Percentiles rank a stretch among this genome's conserved stretches.
Evolutionary conservation across 2,888 invertebrate species (phyloP).

Genomic region (Calameuta pallipes): DNA sequence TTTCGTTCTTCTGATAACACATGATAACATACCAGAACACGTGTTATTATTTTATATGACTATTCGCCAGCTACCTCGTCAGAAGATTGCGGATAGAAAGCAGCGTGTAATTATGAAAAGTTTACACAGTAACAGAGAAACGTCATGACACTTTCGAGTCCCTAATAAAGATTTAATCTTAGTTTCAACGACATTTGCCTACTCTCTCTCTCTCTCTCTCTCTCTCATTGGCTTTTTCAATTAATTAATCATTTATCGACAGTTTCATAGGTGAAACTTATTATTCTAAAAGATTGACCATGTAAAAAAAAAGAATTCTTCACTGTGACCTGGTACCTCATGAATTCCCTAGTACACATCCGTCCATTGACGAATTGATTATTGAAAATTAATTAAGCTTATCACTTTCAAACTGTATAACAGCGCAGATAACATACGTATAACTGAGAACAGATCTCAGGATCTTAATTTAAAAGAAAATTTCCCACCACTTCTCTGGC

Average conservation of each 20-base stretch:
- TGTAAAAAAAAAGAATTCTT: neutral
- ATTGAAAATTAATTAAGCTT: neutral
- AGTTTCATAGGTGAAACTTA: neutral
- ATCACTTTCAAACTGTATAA: neutral
- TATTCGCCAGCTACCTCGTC: neutral
- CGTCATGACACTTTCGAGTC: neutral
- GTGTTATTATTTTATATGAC: neutral
- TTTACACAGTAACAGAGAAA: neutral
- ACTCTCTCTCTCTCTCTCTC: neutral
- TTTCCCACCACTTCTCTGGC: neutral
- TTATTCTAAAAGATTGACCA: neutral
- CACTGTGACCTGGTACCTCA: neutral
- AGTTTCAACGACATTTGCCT: neutral
- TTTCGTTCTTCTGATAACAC: neutral
- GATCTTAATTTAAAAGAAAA: neutral
- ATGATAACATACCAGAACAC: neutral
- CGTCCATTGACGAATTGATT: neutral
- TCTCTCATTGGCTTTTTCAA: neutral
- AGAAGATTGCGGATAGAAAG: neutral
- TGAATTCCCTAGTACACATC: neutral
- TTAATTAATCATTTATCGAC: neutral
- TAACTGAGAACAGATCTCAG: neutral
- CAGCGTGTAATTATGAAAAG: neutral
- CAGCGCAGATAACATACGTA: neutral
- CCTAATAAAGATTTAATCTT: neutral